Evolutionary conservation across 2,113 vertebrate species (phyloP), one percentile per base, ranked within the genome.

Genomic region (Phylloscopus whistleri): DNA sequence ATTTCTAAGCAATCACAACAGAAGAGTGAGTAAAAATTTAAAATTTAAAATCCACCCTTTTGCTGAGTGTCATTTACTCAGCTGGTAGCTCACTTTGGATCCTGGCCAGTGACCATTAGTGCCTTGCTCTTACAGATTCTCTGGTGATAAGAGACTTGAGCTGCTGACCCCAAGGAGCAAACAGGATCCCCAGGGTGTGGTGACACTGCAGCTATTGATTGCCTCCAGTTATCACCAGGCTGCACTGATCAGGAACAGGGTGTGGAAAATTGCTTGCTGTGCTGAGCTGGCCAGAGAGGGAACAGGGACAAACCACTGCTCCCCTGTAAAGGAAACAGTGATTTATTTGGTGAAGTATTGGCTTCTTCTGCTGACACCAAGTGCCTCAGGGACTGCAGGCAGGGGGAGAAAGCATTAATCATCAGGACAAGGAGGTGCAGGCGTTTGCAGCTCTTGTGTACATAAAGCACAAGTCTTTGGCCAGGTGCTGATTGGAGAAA

Each of bases 331-430:
- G 83, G 33, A 48, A 89, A 35, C 10, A 11, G 21, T 74, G 58
- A 90, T 93, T 95, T 89, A 80, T 80, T 58, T 30, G 74, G 44
- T 44, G 43, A 78, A 74, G 39, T 35, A 56, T 58, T 58, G 84
- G 43, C 20, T 58, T 30, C 9, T 83, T 87, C 75, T 84, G 70
- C 87, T 95, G 91, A 83, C 87, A 90, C 15, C 13, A 44, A 16
- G 30, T 5, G 35, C 49, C 66, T 69, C 33, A 20, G 56, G 60
- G 78, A 21, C 39, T 41, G 77, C 18, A 7, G 11, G 16, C n/a
- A 55, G 13, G 52, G 21, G 62, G 9, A 55, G 46, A 68, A 83
- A 82, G 9, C 44, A 89, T 95, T 82, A 62, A 92, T 95, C 90
- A 89, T 48, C 33, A 66, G 76, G 41, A 87, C 66, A 89, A 84